A percentile compares a stretch with the other conserved stretches of the same genome.
These are phyloP conservation scores for Characodon lateralis DNA, from an alignment of 2,797 vertebrate genomes.

Conservation along the genomic window DNA sequence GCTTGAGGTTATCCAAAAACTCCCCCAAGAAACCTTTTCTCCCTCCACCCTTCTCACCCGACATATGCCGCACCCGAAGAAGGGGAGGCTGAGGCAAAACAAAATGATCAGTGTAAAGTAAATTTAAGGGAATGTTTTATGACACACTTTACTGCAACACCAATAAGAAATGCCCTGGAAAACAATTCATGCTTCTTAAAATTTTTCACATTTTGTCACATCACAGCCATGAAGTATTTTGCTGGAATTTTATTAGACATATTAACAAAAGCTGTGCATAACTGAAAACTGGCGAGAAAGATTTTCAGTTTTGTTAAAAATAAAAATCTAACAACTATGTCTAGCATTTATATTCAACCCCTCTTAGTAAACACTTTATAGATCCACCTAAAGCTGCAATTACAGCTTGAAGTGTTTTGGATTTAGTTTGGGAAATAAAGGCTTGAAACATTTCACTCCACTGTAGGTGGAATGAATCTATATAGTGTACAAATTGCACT, in stretches of 20 bases:
- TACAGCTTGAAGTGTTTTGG: not conserved
- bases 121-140: not conserved
- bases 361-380: too few relatives aligned
- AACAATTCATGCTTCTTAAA: not conserved
- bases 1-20: slow-evolving; percentile 91
- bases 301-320: not conserved
- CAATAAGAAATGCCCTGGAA: not conserved
- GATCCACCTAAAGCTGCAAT: too few relatives aligned
- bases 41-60: slow-evolving; percentile 76
- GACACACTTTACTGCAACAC: not conserved
- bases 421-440: not conserved
- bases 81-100: slow-evolving; percentile 19
- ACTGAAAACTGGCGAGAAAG: not conserved
- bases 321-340: not conserved
- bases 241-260: not conserved
- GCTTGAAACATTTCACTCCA: not conserved
- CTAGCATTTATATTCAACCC: not conserved
- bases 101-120: not conserved
- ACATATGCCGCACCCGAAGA: slow-evolving; percentile 71
- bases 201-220: not conserved
- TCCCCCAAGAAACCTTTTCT: slow-evolving; percentile 93
- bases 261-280: not conserved
- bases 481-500: not conserved
- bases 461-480: not conserved
- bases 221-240: not conserved